Base-by-base conservation (phyloP, 2,888 invertebrate species). In the Ectemnius lituratus region DNA sequence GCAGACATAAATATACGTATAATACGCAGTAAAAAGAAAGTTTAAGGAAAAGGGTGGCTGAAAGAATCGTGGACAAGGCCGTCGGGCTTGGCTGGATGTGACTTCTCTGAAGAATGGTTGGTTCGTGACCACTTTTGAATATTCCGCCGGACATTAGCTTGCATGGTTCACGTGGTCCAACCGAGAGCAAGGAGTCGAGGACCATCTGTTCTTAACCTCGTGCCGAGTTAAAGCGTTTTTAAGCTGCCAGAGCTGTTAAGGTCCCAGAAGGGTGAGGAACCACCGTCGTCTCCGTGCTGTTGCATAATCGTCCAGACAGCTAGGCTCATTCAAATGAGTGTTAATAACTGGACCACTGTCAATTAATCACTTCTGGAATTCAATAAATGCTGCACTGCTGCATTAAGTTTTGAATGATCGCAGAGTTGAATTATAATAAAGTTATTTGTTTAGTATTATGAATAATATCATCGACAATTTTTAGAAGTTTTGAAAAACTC, bases 161-260 rank as follows among this genome's bases (percentile, higher is more conserved):
- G 75, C 76, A 70, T 59, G 75, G 75, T 73, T 73, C 60, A 68
- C 64, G 69, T 46, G 78, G 61, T 69, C 67, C 49, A 62, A 52
- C 28, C 46, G 67, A 65, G 23, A 23, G 23, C 3, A 23, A 23
- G 75, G 64, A 59, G 58, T 57, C 37, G 11, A n/a, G 57, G 63
- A 72, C 76, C 76, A 79, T 81, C 81, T 74, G 81, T 79, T 81
- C 81, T 79, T 79, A 79, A 75, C 79, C 79, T 61, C 58, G 66
- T 73, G 72, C 70, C 28, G 62, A 68, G 63, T 68, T 76, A 68
- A 81, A 76, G 59, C 76, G 75, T 81, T 81, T 81, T 81, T 79
- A 81, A 81, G 79, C 81, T 68, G 71, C 46, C 49, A 67, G 67
- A 58, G 56, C 23, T 60, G 65, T 67, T 73, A 70, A 57, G 37